These are phyloP conservation scores for Homalodisca vitripennis DNA, from an alignment of 1,140 invertebrate species.

Conservation along the genomic window DNA sequence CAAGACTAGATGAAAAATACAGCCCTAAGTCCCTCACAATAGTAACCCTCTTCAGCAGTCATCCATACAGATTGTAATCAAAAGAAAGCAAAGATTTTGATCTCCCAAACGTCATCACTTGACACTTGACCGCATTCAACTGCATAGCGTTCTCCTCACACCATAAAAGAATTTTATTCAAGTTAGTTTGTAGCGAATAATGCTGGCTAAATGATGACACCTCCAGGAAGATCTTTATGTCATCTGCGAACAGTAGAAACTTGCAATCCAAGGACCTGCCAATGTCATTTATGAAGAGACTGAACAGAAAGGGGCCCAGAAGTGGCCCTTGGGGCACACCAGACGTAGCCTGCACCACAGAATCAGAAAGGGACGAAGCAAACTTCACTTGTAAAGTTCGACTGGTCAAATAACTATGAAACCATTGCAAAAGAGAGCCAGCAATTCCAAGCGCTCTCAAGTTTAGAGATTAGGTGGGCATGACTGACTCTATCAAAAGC, in stretches of 20 bases:
- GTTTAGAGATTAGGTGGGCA: neutral
- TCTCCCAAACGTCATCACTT: neutral
- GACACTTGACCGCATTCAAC: conserved; percentile 8
- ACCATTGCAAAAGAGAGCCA: neutral
- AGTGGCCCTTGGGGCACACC: neutral
- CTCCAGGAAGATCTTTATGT: too few relatives aligned
- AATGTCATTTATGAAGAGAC: conserved; percentile 9
- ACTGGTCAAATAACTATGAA: neutral
- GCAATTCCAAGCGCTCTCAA: neutral
- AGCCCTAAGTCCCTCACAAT: neutral
- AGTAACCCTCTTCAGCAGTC: neutral
- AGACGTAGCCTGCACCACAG: neutral
- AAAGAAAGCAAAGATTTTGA: neutral
- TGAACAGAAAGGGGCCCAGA: conserved; percentile 1
- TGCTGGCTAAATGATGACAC: neutral
- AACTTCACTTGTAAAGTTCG: neutral
- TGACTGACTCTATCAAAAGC: too few relatives aligned
- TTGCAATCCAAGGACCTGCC: too few relatives aligned
- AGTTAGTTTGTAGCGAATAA: neutral
- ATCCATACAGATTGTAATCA: neutral
- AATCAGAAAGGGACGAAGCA: neutral
- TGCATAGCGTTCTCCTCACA: neutral
- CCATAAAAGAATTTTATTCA: neutral
- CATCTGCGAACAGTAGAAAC: too few relatives aligned
- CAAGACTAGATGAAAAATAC: neutral